Evolutionary conservation across 2,113 vertebrate genomes (phyloP), one percentile per base, ranked within the genome.

Genomic region (Ellobius talpinus): DNA sequence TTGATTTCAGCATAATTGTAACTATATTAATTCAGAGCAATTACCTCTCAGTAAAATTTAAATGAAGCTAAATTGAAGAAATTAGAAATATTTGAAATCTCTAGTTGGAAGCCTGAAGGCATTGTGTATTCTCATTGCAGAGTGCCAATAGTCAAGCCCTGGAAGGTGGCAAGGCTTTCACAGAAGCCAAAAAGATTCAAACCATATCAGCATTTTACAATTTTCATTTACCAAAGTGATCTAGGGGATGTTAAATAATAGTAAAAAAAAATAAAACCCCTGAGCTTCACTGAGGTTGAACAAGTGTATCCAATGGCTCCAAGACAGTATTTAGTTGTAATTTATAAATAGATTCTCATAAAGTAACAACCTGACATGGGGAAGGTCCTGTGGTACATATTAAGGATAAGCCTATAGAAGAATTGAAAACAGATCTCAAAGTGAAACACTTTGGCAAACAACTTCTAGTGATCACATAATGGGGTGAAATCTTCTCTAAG

Each of bases 11-110:
- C 98, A 98, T 98, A 98, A 98, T 98, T 98, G 98, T 98, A 98
- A 98, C 98, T 98, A 97, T 98, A 98, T 99, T 99, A 99, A 98
- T 99, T 98, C 98, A 98, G 98, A 97, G 98, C 98, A 98, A 99
- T 99, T 99, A 99, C 98, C 97, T 98, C 98, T 98, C 98, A 98
- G 98, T 99, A 98, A 99, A 98, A 99, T 98, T 98, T 98, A 98
- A 98, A 99, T 99, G 97, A 98, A 98, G 98, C 98, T 98, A 99
- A 98, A 99, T 98, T 98, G 98, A 95, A 98, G 98, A 98, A 98
- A 98, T 99, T 98, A 98, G 98, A 98, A 98, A 98, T 98, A 98
- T 98, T 98, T 98, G 98, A 99, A 98, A 98, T 97, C 93, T 87
- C 66, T 97, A 91, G 96, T 91, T 97, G 90, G 97, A 98, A 98